Base-by-base conservation (phyloP, 2,888 invertebrate genomes). In the Dynastes tityus region DNA sequence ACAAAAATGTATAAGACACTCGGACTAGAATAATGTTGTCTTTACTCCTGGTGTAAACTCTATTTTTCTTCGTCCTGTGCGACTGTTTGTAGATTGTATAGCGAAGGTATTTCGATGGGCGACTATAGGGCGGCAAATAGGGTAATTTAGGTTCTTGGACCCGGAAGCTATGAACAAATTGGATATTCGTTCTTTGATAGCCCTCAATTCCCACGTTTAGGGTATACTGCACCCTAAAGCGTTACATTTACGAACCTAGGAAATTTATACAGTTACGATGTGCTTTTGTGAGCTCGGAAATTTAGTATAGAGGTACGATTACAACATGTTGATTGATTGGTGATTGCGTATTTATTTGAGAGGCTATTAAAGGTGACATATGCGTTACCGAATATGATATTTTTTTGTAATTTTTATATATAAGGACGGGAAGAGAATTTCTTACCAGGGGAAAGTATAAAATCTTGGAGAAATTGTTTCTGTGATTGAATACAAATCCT, bases 91-190 rank as follows among this genome's bases (percentile, higher is more conserved):
- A 49, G 51, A 45, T 27, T 45, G 22, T 29, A 9, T 51, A 29
- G 51, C 51, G n/a, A 49, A 68, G 27, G 68, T 68, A 68, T 51
- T 68, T 63, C 27, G 11, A 61, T 74, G 27, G 45, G n/a, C 61
- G n/a, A 61, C 73, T 74, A 58, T 58, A 55, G 73, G 73, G 73
- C 32, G 73, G 73, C 27, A 74, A 74, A 45, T 74, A 74, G 61
- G 73, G 73, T 61, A 74, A 61, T 74, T 74, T 74, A 58, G 73
- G 45, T 74, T 74, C 73, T 74, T 61, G 73, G 73, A 74, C 73
- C 73, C 73, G 73, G 73, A 74, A 74, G 73, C 73, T 55, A 74
- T 49, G 73, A 74, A 63, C 73, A 74, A 74, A 74, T 74, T 74
- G 73, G 73, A 74, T 74, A 74, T 74, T 74, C 73, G 61, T 45